Percentiles rank a stretch among this genome's conserved stretches.
Conservation (phyloP, 2,888 invertebrate species). For the Polyommatus icarus region DNA sequence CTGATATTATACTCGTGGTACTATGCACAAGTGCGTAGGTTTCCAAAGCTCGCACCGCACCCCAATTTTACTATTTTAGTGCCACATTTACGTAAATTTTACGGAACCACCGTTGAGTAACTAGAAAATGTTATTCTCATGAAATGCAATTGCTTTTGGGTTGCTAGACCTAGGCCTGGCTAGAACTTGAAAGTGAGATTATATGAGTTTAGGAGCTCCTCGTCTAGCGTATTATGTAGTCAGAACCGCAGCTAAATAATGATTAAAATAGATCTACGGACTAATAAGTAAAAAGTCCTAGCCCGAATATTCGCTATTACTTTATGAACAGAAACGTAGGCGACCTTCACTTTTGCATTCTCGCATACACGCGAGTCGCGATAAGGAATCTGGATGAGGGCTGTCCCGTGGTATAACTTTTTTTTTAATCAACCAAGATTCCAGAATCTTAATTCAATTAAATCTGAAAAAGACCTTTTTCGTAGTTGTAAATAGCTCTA, state of each 20-base stretch:
- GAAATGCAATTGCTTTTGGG: neutral
- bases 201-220: neutral
- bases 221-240: neutral
- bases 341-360: neutral
- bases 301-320: neutral
- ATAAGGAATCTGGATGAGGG: neutral
- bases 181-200: neutral
- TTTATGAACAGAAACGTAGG: too few species aligned
- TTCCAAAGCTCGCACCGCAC: neutral
- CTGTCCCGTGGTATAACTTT: too few species aligned
- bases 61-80: neutral
- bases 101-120: neutral
- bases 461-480: too few species aligned
- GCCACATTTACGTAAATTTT: neutral
- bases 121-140: neutral
- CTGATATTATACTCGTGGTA: neutral
- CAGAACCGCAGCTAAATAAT: neutral
- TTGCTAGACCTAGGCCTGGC: neutral
- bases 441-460: too few species aligned
- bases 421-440: too few species aligned
- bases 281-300: neutral
- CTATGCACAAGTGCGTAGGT: neutral
- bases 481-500: too few species aligned
- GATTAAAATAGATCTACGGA: too few species aligned
- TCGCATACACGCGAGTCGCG: neutral